phyloP scores from a whole-genome alignment of 2,888 invertebrate species.

The Exocentrus adspersus region DNA sequence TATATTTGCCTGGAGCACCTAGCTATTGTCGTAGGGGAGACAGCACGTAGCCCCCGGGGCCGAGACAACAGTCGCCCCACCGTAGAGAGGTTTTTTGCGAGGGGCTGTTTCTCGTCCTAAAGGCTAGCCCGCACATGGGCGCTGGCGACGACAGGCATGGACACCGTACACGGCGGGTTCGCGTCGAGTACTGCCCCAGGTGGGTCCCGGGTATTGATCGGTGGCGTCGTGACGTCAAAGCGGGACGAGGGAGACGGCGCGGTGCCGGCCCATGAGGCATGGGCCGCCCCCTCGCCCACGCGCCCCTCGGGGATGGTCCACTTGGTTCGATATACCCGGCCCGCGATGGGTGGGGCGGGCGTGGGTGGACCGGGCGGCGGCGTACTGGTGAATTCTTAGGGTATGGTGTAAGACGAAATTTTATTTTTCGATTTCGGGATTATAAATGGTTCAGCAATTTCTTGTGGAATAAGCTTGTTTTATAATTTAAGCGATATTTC shows the following conservation, averaged over 20 bases:
- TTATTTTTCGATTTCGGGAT: too few species aligned
- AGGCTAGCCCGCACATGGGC: slow-evolving; percentile 95
- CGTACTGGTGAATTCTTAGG: too few species aligned
- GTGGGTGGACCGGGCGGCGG: too few species aligned
- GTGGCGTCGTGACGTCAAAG: slow-evolving; percentile 58
- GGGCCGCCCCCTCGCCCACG: slow-evolving; percentile 48
- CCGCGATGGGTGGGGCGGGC: too few species aligned
- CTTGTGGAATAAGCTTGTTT: too few species aligned
- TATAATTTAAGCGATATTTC: too few species aligned
- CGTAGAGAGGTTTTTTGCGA: slow-evolving; percentile 96
- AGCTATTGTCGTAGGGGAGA: neutral
- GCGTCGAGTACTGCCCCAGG: slow-evolving; percentile 57
- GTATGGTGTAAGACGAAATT: too few species aligned
- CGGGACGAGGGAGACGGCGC: slow-evolving; percentile 45
- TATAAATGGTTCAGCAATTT: too few species aligned
- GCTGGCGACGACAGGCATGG: slow-evolving; percentile 64
- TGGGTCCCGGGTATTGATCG: slow-evolving; percentile 60
- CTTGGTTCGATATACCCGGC: too few species aligned
- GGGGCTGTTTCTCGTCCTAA: slow-evolving; percentile 96
- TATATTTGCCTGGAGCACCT: slow-evolving; percentile 17
- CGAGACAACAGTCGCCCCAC: slow-evolving; percentile 91
- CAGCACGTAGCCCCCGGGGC: neutral
- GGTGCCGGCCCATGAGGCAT: slow-evolving; percentile 42
- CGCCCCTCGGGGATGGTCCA: slow-evolving; percentile 36
- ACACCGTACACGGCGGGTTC: slow-evolving; percentile 54